Evolutionary conservation across 2,888 invertebrate species (phyloP).

Genomic region (Phalera bucephala): DNA sequence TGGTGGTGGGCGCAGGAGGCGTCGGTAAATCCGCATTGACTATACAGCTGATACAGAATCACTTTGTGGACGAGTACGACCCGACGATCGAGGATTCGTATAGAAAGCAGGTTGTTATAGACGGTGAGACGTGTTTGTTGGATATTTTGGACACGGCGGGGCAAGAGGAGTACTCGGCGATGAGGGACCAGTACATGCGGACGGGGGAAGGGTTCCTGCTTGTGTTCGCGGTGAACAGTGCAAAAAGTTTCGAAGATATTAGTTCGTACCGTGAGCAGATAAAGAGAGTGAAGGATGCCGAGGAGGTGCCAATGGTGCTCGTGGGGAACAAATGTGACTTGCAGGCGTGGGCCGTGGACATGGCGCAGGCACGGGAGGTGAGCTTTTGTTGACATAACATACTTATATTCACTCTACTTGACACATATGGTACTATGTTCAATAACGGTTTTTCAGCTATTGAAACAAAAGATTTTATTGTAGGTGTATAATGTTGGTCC

Average conservation of each 20-base stretch:
- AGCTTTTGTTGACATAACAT: slow-evolving; percentile 46
- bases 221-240: slow-evolving; percentile 99
- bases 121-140: slow-evolving; percentile 98
- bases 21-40: slow-evolving; percentile 99
- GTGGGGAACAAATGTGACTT: slow-evolving; percentile 99
- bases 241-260: slow-evolving; percentile 99
- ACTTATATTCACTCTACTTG: no score
- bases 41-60: slow-evolving; percentile 98
- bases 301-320: slow-evolving; percentile 99
- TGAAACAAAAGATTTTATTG: no score
- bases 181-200: slow-evolving; percentile 99
- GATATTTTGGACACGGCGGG: slow-evolving; percentile 99
- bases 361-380: slow-evolving; percentile 96
- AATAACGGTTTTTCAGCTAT: no score
- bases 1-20: slow-evolving; percentile 98
- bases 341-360: slow-evolving; percentile 97
- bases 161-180: slow-evolving; percentile 99
- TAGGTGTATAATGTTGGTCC: no score
- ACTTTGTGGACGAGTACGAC: slow-evolving; percentile 99
- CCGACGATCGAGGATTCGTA: slow-evolving; percentile 99
- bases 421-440: no score
- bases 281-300: slow-evolving; percentile 99
- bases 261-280: slow-evolving; percentile 98
- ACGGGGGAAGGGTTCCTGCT: slow-evolving; percentile 99
- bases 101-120: slow-evolving; percentile 94